phyloP scores from a whole-genome alignment of 2,113 vertebrate species.

The Coregonus clupeaformis region DNA sequence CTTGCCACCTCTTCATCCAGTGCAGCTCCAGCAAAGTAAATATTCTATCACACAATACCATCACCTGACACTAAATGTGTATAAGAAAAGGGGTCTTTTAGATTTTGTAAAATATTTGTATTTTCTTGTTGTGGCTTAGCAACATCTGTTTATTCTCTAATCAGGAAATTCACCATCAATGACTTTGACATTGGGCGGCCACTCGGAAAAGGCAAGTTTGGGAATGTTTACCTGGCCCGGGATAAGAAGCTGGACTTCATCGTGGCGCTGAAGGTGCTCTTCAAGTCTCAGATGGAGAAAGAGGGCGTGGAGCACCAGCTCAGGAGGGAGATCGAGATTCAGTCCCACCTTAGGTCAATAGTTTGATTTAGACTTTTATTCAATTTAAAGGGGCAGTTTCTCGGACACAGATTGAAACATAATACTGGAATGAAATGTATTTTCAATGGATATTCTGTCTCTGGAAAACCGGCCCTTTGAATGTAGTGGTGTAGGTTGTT shows the following conservation, averaged over 20 bases:
- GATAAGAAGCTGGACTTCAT: conserved; percentile 77
- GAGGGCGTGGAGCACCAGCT: conserved; percentile 90
- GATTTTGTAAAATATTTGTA: neutral
- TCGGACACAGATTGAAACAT: too few relatives aligned
- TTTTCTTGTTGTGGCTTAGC: neutral
- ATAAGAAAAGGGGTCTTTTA: too few relatives aligned
- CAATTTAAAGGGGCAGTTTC: too few relatives aligned
- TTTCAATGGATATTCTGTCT: too few relatives aligned
- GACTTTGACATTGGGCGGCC: conserved; percentile 92
- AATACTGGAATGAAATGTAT: too few relatives aligned
- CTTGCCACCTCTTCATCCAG: conserved; percentile 50
- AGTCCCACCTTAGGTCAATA: conserved; percentile 84
- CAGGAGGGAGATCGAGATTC: conserved; percentile 89
- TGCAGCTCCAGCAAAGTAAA: conserved; percentile 56
- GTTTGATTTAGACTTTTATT: neutral
- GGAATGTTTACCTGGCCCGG: conserved; percentile 89
- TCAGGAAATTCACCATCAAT: conserved; percentile 72
- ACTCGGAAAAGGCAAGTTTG: conserved; percentile 90
- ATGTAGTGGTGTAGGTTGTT: too few relatives aligned
- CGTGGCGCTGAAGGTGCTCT: conserved; percentile 88
- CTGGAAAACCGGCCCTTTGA: too few relatives aligned
- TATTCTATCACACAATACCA: neutral
- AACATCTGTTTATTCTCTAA: neutral
- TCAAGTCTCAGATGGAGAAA: conserved; percentile 92
- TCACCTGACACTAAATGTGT: neutral